phyloP scores from a whole-genome alignment of 1,140 invertebrate genomes.

The Sminthurides bifidus region DNA sequence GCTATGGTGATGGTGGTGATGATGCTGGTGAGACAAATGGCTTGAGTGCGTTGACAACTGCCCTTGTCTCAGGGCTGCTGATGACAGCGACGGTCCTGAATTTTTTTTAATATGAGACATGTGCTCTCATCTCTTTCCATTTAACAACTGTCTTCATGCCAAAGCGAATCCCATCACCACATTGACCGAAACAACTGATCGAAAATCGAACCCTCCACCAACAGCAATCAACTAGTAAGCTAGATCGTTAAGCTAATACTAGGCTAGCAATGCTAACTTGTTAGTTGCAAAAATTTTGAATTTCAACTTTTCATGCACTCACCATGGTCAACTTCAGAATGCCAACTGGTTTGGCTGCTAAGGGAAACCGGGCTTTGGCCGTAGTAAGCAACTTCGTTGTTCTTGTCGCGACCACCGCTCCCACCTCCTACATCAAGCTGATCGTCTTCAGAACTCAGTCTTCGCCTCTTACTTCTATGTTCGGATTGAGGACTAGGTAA shows the following conservation, averaged over 20 bases:
- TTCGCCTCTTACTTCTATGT: slow-evolving; percentile 45
- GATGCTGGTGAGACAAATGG: slow-evolving; percentile 9
- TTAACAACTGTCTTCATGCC: too few species aligned
- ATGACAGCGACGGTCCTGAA: too few species aligned
- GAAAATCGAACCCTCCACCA: too few species aligned
- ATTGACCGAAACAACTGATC: too few species aligned
- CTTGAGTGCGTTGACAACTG: slow-evolving; percentile 19
- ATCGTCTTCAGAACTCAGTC: slow-evolving; percentile 49
- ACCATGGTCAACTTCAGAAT: slow-evolving; percentile 47
- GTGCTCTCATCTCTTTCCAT: too few species aligned
- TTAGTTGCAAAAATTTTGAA: too few species aligned
- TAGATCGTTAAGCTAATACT: too few species aligned
- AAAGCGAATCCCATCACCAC: too few species aligned
- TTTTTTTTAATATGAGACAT: too few species aligned
- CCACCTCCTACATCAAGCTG: slow-evolving; percentile 35
- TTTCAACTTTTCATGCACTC: slow-evolving; percentile 18
- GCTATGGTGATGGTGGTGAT: neutral
- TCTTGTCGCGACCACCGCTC: slow-evolving; percentile 36
- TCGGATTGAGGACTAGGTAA: slow-evolving; percentile 41
- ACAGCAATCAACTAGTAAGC: too few species aligned
- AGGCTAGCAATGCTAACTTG: neutral
- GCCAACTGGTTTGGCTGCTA: slow-evolving; percentile 45
- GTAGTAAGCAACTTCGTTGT: slow-evolving; percentile 44
- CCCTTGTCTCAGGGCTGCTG: too few species aligned
- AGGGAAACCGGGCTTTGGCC: slow-evolving; percentile 46